Evolutionary conservation across 2,888 invertebrate genomes (phyloP).

Genomic region (Cordilura impudica): DNA sequence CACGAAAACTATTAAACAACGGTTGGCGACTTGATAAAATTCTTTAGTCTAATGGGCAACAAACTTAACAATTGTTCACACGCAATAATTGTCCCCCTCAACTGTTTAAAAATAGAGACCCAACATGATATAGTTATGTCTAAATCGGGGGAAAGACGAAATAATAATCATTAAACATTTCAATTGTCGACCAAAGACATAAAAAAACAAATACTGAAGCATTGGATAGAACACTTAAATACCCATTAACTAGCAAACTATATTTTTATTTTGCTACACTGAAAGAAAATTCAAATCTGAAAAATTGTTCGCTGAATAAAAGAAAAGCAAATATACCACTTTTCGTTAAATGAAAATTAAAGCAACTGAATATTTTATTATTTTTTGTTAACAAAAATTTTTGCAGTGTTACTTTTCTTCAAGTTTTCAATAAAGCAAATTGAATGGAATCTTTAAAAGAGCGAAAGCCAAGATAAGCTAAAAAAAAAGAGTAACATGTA

Average conservation of each 20-base stretch:
- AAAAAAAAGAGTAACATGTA: too few species aligned
- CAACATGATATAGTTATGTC: constrained; percentile 37
- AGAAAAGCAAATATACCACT: too few species aligned
- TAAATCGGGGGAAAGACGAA: constrained; percentile 22
- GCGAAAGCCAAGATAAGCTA: constrained; percentile 7
- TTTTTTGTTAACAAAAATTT: too few species aligned
- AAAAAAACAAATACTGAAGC: neutral
- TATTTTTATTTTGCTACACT: constrained; percentile 6
- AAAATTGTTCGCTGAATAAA: too few species aligned
- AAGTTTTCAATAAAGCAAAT: constrained; percentile 44
- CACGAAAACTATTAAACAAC: too few species aligned
- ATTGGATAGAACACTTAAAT: constrained; percentile 54
- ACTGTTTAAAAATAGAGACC: constrained; percentile 3
- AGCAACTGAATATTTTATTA: too few species aligned
- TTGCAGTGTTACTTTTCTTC: too few species aligned
- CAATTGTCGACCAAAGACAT: constrained; percentile 41
- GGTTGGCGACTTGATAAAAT: too few species aligned
- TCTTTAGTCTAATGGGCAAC: too few species aligned
- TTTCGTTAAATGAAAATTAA: too few species aligned
- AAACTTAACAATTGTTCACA: constrained; percentile 51
- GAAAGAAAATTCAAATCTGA: too few species aligned
- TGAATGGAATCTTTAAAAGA: constrained; percentile 25
- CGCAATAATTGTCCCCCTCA: constrained; percentile 54
- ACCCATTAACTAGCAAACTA: constrained; percentile 48
- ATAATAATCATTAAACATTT: constrained; percentile 51